Evolutionary conservation across 2,888 invertebrate genomes (phyloP).

Genomic region (Aleiodes testaceus): DNA sequence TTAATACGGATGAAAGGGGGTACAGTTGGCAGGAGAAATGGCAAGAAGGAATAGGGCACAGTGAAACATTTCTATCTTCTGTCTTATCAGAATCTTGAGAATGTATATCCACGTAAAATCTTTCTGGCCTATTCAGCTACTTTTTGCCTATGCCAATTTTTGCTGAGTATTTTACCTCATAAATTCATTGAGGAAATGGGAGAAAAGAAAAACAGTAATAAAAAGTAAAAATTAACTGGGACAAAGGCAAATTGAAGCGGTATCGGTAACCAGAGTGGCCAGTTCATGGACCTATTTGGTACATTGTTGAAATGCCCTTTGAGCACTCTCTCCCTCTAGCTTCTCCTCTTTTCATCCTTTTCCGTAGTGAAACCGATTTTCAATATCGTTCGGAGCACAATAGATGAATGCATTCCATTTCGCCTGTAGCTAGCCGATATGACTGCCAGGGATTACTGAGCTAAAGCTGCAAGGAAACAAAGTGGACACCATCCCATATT

Average conservation of each 20-base stretch:
- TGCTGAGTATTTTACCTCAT: neutral
- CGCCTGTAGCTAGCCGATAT: constrained; percentile 52
- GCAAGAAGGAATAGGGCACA: constrained; percentile 59
- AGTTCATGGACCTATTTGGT: constrained; percentile 32
- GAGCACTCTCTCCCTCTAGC: constrained; percentile 41
- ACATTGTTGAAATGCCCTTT: constrained; percentile 29
- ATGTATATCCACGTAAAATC: constrained; percentile 62
- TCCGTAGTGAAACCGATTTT: constrained; percentile 48
- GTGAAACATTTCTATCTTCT: constrained; percentile 69
- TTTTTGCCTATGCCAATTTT: neutral
- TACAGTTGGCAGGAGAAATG: constrained; percentile 5
- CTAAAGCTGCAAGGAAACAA: constrained; percentile 34
- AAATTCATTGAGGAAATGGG: neutral
- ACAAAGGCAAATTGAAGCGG: neutral
- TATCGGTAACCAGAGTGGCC: constrained; percentile 26
- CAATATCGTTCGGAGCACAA: constrained; percentile 53
- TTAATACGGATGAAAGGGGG: constrained; percentile 68
- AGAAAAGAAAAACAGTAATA: neutral
- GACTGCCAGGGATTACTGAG: constrained; percentile 52
- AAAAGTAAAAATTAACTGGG: neutral
- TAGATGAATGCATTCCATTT: constrained; percentile 59
- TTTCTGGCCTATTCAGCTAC: neutral
- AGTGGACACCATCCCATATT: neutral
- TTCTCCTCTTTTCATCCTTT: neutral
- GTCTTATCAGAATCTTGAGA: constrained; percentile 68